phyloP scores from a whole-genome alignment of 1,140 invertebrate species.

The Leptoteleia sp. region DNA sequence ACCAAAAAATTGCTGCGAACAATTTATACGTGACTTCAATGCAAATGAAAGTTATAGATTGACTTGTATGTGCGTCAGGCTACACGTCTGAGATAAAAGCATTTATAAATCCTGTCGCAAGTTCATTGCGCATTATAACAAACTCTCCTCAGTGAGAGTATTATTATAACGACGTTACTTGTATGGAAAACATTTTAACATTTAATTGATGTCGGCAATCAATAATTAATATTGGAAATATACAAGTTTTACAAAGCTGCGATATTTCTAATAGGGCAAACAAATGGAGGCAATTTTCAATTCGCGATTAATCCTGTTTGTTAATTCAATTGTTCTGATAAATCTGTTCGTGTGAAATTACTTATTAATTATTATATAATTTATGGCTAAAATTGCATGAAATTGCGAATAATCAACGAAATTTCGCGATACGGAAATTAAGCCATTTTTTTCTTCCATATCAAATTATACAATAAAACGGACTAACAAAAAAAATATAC shows the following conservation, averaged over 20 bases:
- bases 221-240: conserved; percentile 38
- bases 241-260: conserved; percentile 19
- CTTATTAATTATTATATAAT: no score
- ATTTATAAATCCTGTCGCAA: neutral
- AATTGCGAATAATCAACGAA: no score
- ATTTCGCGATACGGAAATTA: no score
- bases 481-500: no score
- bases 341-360: neutral
- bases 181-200: conserved; percentile 16
- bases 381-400: no score
- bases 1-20: no score
- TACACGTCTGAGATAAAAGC: neutral
- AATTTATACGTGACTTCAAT: no score
- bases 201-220: conserved; percentile 24
- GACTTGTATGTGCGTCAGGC: no score
- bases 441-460: no score
- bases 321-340: conserved; percentile 15
- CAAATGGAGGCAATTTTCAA: conserved; percentile 3
- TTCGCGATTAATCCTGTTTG: neutral
- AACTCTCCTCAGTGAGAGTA: neutral
- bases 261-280: conserved; percentile 12
- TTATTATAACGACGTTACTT: conserved; percentile 10
- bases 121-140: conserved; percentile 7
- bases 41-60: no score
- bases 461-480: no score